phyloP scores from a whole-genome alignment of 2,113 vertebrate species.

The Rhombomys opimus region DNA sequence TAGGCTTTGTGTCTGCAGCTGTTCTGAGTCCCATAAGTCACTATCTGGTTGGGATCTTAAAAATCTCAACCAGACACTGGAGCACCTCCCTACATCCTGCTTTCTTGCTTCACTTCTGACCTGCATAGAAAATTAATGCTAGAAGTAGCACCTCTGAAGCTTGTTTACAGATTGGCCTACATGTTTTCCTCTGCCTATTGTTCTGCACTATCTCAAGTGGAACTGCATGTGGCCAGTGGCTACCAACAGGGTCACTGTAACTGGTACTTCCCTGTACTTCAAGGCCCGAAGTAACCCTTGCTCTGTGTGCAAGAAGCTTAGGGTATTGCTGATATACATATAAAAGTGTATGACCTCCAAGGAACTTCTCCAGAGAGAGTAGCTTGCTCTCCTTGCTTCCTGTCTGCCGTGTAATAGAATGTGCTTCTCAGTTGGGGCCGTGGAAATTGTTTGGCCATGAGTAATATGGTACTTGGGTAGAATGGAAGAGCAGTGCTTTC shows the following conservation, averaged over 20 bases:
- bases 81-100: background rate
- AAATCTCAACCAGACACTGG: background rate
- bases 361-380: conserved; percentile 52
- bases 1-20: background rate
- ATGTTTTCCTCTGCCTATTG: background rate
- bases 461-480: conserved; percentile 60
- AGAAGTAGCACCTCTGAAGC: background rate
- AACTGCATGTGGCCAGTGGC: background rate
- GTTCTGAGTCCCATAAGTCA: background rate
- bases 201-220: background rate
- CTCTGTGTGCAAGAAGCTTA: background rate
- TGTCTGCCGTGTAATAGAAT: conserved; percentile 66
- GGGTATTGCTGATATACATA: background rate
- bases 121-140: background rate
- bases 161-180: background rate
- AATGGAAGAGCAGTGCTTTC: conserved; percentile 74
- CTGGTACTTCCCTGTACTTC: background rate
- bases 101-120: background rate
- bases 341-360: background rate
- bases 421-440: conserved; percentile 39
- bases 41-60: background rate
- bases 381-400: background rate
- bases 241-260: background rate
- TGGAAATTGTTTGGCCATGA: conserved; percentile 51
- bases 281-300: background rate